These are phyloP conservation scores for Patiria pectinifera DNA, from an alignment of 53 echinoderm and acorn worm species.

Conservation along the genomic window DNA sequence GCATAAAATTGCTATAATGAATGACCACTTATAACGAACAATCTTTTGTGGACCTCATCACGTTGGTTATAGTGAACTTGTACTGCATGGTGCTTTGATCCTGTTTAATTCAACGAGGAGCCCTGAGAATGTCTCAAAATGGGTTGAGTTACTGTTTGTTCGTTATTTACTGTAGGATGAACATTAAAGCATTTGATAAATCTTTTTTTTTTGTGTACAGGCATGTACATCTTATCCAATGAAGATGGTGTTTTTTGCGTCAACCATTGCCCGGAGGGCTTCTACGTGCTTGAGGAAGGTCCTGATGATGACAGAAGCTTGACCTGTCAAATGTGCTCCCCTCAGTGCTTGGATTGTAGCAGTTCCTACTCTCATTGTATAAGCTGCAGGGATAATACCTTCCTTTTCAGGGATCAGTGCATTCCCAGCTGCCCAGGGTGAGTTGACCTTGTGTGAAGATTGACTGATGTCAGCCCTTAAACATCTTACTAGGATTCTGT, in stretches of 20 bases:
- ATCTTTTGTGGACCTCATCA: no score
- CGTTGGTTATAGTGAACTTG: no score
- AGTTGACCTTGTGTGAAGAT: conserved; percentile 7
- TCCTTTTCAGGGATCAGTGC: conserved; percentile 77
- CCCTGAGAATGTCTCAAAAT: no score
- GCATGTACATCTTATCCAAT: conserved; percentile 67
- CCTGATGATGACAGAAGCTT: neutral
- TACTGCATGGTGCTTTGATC: no score
- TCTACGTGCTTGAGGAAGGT: conserved; percentile 71
- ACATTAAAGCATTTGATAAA: no score
- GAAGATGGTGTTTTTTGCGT: conserved; percentile 75
- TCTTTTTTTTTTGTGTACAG: conserved; percentile 19
- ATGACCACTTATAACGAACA: no score
- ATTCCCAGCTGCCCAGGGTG: conserved; percentile 80
- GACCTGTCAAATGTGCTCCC: conserved; percentile 90
- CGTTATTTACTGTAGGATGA: no score
- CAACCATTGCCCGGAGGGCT: conserved; percentile 76
- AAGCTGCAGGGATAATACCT: conserved; percentile 77
- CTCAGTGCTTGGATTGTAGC: conserved; percentile 83
- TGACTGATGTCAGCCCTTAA: no score
- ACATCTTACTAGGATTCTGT: no score
- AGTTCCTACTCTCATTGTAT: conserved; percentile 79
- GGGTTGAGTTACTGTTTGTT: no score
- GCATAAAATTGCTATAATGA: no score
- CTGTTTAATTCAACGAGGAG: no score